Evolutionary conservation across 2,113 vertebrate genomes (phyloP).

Genomic region (Galemys pyrenaicus): DNA sequence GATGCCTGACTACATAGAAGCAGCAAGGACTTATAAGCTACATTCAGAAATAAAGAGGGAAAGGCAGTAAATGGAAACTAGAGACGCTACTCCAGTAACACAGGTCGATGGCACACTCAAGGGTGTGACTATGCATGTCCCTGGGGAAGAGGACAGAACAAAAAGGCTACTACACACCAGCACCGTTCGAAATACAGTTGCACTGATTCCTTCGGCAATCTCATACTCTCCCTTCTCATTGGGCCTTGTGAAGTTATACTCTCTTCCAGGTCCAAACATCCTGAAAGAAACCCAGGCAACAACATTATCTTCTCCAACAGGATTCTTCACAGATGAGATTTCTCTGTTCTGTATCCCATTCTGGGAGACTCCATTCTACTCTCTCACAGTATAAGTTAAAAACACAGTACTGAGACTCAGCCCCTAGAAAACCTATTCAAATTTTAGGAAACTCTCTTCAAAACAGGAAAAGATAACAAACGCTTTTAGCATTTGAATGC

Average conservation of each 20-base stretch:
- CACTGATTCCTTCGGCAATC: constrained; percentile 89
- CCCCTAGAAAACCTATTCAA: not conserved
- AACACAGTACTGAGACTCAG: not conserved
- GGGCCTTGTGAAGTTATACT: constrained; percentile 89
- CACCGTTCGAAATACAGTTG: constrained; percentile 88
- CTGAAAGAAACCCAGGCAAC: constrained; percentile 77
- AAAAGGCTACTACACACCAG: constrained; percentile 82
- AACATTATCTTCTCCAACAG: not conserved
- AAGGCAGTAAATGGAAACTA: not conserved
- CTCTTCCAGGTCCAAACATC: constrained; percentile 90
- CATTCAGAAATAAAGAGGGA: not conserved
- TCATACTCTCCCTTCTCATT: constrained; percentile 90
- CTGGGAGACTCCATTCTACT: not conserved
- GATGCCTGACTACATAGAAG: not conserved
- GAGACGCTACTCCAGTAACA: not conserved
- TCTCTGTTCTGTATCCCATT: not conserved
- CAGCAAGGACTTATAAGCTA: not conserved
- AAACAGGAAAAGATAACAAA: not conserved
- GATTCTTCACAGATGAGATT: not conserved
- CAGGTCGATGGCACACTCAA: not conserved
- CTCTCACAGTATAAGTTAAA: not conserved
- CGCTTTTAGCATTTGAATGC: not conserved
- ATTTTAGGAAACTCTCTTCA: not conserved
- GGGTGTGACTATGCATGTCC: not conserved
- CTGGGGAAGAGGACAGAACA: not conserved